These are phyloP conservation scores for Holotrichia oblita DNA, from an alignment of 1,140 invertebrate genomes.

Conservation along the genomic window DNA sequence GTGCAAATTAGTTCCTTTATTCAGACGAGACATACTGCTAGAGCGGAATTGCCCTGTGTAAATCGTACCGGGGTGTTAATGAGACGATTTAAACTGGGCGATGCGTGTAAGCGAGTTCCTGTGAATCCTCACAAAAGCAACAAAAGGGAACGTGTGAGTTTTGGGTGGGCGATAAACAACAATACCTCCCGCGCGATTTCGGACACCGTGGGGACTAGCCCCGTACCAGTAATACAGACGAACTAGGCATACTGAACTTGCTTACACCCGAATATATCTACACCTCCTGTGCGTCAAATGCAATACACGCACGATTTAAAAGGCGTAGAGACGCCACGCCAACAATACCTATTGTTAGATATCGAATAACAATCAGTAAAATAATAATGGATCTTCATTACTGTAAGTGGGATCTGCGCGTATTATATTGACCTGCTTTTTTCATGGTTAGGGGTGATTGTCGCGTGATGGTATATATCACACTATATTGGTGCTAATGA, in stretches of 20 bases:
- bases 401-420: slow-evolving; percentile 40
- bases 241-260: not conserved
- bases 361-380: slow-evolving; percentile 41
- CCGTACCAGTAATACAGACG: not conserved
- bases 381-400: slow-evolving; percentile 44
- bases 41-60: slow-evolving; percentile 18
- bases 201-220: not conserved
- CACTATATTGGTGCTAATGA: not conserved
- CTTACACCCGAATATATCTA: not conserved
- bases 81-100: slow-evolving; percentile 25
- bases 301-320: slow-evolving; percentile 29
- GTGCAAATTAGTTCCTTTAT: slow-evolving; percentile 13
- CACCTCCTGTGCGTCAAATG: slow-evolving; percentile 26
- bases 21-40: not conserved
- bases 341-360: slow-evolving; percentile 43
- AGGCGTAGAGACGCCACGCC: slow-evolving; percentile 26
- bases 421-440: not conserved
- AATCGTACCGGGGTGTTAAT: slow-evolving; percentile 20
- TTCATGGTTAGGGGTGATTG: slow-evolving; percentile 2
- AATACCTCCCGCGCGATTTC: slow-evolving; percentile 43
- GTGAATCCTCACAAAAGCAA: slow-evolving; percentile 26
- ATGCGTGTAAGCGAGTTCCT: slow-evolving; percentile 24
- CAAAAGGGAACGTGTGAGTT: slow-evolving; percentile 40
- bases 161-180: slow-evolving; percentile 43
- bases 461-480: not conserved